Base-by-base conservation (phyloP, 2,797 vertebrate species). In the Spondyliosoma cantharus region DNA sequence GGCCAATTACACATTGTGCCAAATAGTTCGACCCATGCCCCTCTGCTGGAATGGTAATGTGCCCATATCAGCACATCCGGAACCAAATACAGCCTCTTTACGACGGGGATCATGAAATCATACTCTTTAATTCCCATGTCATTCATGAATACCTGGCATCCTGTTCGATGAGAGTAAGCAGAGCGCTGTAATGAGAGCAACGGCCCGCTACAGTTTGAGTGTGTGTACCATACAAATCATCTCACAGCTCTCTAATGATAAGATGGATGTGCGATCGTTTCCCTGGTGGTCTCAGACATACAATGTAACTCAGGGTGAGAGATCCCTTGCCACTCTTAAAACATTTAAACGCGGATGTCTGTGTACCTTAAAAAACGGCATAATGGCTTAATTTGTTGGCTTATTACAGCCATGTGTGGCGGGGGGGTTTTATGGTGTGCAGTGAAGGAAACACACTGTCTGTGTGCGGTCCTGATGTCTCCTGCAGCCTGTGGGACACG, bases 391-490 rank as follows among this genome's bases (percentile, higher is more conserved):
- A 95, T 95, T 94, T 94, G 93, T 93, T 93, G 90, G 83, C 91
- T 95, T 95, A 95, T 95, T 95, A 93, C 91, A 94, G 92, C 94
- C 95, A 95, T 94, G 93, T 95, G 94, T 94, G 93, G 90, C 81
- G 73, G 43, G 19, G 27, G 50, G 75, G 52, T 74, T 92, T 95
- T 95, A 95, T 92, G 76, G 94, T 81, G 89, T 90, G 90, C 80
- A 78, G 87, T 86, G 91, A 76, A 90, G 90, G 93, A 92, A 93
- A 90, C 89, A 71, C 78, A 84, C 86, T 88, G 89, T 91, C 86
- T 94, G 93, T 95, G 94, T 95, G 95, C 92, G 94, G 95, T 95
- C 94, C 90, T 86, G 86, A 87, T 91, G 86, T 94, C 92, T 94
- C 90, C 93, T 91, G 70, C 90, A 90, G 91, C 84, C 90, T 82